Evolutionary conservation across 2,113 vertebrate genomes (phyloP).

Genomic region (Neogobius melanostomus): DNA sequence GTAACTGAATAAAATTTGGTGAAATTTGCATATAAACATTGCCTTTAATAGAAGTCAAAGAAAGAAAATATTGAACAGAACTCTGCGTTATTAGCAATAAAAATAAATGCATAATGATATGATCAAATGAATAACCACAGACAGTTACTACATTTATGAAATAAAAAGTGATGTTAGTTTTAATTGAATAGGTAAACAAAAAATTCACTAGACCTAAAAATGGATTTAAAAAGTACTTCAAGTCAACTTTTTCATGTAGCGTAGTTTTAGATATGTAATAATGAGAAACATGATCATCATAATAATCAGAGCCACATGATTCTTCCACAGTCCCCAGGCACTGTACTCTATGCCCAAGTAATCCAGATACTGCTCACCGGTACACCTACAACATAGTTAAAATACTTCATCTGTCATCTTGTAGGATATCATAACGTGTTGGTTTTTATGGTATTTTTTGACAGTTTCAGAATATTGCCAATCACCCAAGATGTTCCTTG

Average conservation of each 20-base stretch:
- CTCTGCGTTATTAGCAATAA: too few relatives aligned
- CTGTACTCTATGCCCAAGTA: conserved; percentile 81
- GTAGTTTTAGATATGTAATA: conserved; percentile 85
- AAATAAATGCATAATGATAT: too few relatives aligned
- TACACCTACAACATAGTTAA: conserved; percentile 72
- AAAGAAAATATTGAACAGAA: too few relatives aligned
- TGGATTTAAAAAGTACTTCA: conserved; percentile 45
- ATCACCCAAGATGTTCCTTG: too few relatives aligned
- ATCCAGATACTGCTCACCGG: conserved; percentile 81
- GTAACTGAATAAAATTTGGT: too few relatives aligned
- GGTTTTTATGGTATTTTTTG: not conserved
- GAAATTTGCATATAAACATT: too few relatives aligned
- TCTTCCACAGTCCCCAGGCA: conserved; percentile 89
- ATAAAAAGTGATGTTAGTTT: too few relatives aligned
- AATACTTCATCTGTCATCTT: not conserved
- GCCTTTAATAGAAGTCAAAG: too few relatives aligned
- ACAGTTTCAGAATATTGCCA: not conserved
- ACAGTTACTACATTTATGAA: too few relatives aligned
- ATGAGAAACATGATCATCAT: conserved; percentile 83
- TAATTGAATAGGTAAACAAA: not conserved
- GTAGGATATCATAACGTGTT: not conserved
- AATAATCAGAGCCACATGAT: conserved; percentile 82
- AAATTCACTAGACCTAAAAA: not conserved
- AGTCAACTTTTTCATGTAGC: conserved; percentile 87
- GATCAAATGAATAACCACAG: too few relatives aligned